These are phyloP conservation scores for Sterrhoptilus dennistouni DNA, from an alignment of 2,113 vertebrate genomes.

Conservation along the genomic window DNA sequence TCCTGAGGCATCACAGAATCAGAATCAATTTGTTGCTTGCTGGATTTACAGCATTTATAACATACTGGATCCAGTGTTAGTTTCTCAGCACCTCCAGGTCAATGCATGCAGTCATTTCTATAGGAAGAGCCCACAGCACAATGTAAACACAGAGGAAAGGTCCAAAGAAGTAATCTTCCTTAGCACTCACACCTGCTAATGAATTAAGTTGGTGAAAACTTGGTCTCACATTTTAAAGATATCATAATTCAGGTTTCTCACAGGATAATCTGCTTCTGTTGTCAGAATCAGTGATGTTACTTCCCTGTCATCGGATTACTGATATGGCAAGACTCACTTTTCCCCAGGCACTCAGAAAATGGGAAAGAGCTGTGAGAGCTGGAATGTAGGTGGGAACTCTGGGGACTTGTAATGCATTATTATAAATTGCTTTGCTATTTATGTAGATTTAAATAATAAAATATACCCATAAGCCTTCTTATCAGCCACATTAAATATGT, in stretches of 20 bases:
- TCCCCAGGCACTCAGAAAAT: conserved; percentile 16
- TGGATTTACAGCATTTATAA: background rate
- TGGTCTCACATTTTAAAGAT: background rate
- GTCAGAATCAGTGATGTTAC: background rate
- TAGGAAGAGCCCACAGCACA: background rate
- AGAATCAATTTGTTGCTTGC: background rate
- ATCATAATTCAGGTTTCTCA: background rate
- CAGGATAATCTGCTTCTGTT: background rate
- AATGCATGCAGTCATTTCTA: background rate
- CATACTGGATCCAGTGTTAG: background rate
- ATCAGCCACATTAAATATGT: background rate
- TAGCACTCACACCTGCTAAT: background rate
- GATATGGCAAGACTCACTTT: background rate
- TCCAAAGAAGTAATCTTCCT: background rate
- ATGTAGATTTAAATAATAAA: conserved; percentile 49
- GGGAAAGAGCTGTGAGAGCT: background rate
- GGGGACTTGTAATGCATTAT: conserved; percentile 35
- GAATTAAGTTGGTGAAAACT: background rate
- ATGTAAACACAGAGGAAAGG: background rate
- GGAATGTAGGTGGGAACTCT: background rate
- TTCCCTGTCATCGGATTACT: background rate
- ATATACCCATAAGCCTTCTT: conserved; percentile 21
- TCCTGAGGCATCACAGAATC: background rate
- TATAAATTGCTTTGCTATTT: conserved; percentile 43
- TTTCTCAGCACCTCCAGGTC: background rate